phyloP scores from a whole-genome alignment of 2,888 invertebrate genomes.

The Zhuqinia jingwanae region DNA sequence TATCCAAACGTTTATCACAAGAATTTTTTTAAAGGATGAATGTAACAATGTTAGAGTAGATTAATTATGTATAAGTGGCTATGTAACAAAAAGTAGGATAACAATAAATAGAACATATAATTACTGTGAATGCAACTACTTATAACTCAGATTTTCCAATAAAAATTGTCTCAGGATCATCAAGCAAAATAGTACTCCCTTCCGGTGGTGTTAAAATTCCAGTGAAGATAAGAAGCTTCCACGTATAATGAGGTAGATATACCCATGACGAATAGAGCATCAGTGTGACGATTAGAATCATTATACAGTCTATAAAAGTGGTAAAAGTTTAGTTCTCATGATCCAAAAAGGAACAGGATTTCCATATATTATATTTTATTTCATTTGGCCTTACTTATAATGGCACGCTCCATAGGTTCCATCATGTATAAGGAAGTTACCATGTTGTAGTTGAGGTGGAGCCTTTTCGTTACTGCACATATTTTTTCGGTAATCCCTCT shows the following conservation, averaged over 20 bases:
- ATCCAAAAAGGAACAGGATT: no score
- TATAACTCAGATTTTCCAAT: conserved; percentile 61
- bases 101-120: no score
- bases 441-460: conserved; percentile 81
- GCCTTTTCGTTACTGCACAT: conserved; percentile 57
- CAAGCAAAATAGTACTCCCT: conserved; percentile 47
- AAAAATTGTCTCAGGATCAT: conserved; percentile 52
- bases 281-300: conserved; percentile 82
- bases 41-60: no score
- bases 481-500: conserved; percentile 39
- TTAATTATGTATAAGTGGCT: no score
- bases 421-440: conserved; percentile 82
- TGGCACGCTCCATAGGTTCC: conserved; percentile 82
- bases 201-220: conserved; percentile 76
- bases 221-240: conserved; percentile 79
- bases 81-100: no score
- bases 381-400: conserved; percentile 81
- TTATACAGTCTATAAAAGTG: conserved; percentile 81
- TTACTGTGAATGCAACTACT: no score
- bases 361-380: no score
- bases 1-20: no score
- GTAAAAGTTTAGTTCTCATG: conserved; percentile 3
- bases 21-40: no score
- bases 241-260: conserved; percentile 84
- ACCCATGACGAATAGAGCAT: conserved; percentile 84